A percentile compares a stretch with the other conserved stretches of the same genome.
Evolutionary conservation across 2,797 vertebrate genomes (phyloP).

Genomic region (Sorex maritimensis): DNA sequence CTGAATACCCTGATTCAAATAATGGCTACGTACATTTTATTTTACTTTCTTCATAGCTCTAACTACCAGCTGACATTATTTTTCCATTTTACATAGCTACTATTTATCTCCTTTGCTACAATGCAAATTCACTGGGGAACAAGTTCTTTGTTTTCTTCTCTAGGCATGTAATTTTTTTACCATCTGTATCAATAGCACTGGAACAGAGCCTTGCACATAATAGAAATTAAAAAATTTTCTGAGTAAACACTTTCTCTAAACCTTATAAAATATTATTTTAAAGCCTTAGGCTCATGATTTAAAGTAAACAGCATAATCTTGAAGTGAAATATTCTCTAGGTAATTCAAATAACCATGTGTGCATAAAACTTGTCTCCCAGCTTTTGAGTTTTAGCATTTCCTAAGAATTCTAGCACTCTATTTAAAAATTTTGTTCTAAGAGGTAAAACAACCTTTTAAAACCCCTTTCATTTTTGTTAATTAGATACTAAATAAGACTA

Average conservation of each 20-base stretch:
- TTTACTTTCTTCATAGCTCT: constrained; percentile 6
- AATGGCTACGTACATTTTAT: not conserved
- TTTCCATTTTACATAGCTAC: not conserved
- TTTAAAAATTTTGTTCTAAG: too few species aligned
- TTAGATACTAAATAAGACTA: too few species aligned
- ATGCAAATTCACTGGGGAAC: not conserved
- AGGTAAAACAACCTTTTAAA: too few species aligned
- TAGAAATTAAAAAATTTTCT: not conserved
- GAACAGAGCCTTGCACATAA: not conserved
- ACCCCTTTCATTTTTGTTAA: too few species aligned
- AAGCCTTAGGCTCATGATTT: constrained; percentile 37
- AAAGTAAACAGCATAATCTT: constrained; percentile 1
- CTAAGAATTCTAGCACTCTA: too few species aligned
- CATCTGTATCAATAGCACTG: not conserved
- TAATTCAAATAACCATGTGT: constrained; percentile 1
- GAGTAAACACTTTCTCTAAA: constrained; percentile 55
- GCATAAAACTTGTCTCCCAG: not conserved
- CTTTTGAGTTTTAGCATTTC: too few species aligned
- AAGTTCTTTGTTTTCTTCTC: not conserved
- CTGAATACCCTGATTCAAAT: not conserved
- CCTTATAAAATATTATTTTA: constrained; percentile 36
- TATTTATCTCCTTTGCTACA: constrained; percentile 14
- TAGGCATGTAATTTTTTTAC: not conserved
- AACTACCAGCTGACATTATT: not conserved
- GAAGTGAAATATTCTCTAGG: constrained; percentile 60